Evolutionary conservation across 2,888 invertebrate species (phyloP).

Genomic region (Platynereis dumerilii): DNA sequence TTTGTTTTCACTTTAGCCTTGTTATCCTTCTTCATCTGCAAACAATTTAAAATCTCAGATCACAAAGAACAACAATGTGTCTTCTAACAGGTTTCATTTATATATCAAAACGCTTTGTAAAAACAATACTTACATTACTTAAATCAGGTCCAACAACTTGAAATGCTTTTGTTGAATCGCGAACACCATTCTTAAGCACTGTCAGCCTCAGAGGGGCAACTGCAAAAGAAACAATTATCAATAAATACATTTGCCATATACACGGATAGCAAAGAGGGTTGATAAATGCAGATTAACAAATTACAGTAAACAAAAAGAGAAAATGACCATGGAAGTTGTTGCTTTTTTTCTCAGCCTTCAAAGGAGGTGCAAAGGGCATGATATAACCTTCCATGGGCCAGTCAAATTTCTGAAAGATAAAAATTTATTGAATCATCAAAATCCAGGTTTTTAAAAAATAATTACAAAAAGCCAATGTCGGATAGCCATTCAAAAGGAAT

Average conservation of each 20-base stretch:
- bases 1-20: constrained; percentile 24
- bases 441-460: too few relatives aligned
- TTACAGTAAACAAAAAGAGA: background rate
- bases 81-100: too few relatives aligned
- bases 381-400: constrained; percentile 64
- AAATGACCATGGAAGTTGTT: constrained; percentile 6
- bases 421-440: background rate
- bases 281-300: background rate
- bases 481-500: too few relatives aligned
- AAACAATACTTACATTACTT: constrained; percentile 58
- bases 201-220: constrained; percentile 51
- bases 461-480: too few relatives aligned
- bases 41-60: too few relatives aligned
- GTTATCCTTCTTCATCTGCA: constrained; percentile 54
- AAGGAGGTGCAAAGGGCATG: constrained; percentile 59
- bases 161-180: constrained; percentile 46
- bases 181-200: constrained; percentile 60
- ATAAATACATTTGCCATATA: too few relatives aligned
- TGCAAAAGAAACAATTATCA: constrained; percentile 37
- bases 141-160: constrained; percentile 60
- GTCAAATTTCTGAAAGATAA: constrained; percentile 57
- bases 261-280: background rate
- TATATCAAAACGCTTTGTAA: too few relatives aligned
- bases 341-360: constrained; percentile 31
- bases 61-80: too few relatives aligned